phyloP scores from a whole-genome alignment of 53 echinoderm and acorn worm genomes.

The Holothuria scabra region DNA sequence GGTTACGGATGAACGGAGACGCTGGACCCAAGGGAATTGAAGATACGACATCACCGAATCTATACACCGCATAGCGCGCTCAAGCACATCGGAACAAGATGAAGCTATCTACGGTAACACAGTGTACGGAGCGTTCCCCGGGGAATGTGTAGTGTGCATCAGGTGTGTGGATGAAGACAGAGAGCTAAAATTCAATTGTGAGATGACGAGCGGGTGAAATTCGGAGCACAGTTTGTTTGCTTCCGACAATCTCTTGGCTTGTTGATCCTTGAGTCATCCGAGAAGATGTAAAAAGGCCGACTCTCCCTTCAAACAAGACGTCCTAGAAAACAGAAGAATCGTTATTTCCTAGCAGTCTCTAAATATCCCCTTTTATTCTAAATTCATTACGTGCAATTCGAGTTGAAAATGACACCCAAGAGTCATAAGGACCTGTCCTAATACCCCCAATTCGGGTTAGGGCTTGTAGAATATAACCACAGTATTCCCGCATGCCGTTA shows the following conservation, averaged over 20 bases:
- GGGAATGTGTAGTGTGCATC: constrained; percentile 24
- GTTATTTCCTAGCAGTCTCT: no score
- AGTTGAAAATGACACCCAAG: no score
- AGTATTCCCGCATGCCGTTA: no score
- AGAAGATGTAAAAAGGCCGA: no score
- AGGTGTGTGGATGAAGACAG: constrained; percentile 17
- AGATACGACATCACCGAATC: neutral
- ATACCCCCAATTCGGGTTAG: no score
- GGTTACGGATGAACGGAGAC: constrained; percentile 39
- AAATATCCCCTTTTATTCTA: no score
- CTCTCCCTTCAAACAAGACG: no score
- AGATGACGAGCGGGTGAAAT: constrained; percentile 26
- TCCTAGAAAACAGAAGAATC: no score
- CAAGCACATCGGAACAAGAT: constrained; percentile 39
- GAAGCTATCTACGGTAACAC: constrained; percentile 21
- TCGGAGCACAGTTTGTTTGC: constrained; percentile 18
- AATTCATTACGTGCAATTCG: no score
- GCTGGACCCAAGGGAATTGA: constrained; percentile 21
- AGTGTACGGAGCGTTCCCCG: constrained; percentile 6
- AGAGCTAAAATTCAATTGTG: constrained; percentile 29
- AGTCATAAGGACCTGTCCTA: no score
- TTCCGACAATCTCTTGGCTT: neutral
- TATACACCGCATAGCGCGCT: constrained; percentile 25
- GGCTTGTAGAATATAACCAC: no score
- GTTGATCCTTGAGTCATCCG: constrained; percentile 8